Evolutionary conservation across 2,113 vertebrate species (phyloP).

Genomic region (Okapia johnstoni): DNA sequence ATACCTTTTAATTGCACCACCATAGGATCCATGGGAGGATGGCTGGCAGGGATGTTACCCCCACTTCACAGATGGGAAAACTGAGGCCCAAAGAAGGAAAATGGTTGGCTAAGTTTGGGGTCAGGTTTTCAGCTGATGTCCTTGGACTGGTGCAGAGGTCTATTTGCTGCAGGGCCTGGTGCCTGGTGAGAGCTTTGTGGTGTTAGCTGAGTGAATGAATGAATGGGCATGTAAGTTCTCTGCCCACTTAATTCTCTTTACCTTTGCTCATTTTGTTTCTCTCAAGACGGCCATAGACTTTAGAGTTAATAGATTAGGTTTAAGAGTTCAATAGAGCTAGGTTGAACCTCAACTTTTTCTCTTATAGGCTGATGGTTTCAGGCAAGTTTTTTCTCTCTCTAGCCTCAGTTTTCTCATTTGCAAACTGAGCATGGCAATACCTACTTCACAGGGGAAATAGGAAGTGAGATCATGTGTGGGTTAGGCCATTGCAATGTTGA

Average conservation of each 20-base stretch:
- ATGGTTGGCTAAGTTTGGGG: neutral
- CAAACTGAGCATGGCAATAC: neutral
- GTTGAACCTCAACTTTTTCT: neutral
- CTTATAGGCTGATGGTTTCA: neutral
- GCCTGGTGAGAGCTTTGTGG: rapidly evolving
- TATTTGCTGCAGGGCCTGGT: neutral
- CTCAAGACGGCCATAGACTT: neutral
- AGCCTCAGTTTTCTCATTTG: neutral
- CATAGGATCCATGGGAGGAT: neutral
- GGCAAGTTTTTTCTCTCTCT: neutral
- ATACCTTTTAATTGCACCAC: neutral
- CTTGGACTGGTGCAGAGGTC: neutral
- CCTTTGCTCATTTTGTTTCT: neutral
- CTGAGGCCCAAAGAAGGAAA: neutral
- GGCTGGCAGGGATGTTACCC: neutral
- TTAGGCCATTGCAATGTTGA: too few species aligned
- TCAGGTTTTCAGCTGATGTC: neutral
- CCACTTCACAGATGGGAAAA: neutral
- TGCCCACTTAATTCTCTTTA: neutral
- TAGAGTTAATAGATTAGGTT: neutral
- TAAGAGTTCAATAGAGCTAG: neutral
- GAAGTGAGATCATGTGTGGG: neutral
- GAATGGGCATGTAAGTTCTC: neutral
- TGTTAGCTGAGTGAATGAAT: neutral
- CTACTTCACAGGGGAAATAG: neutral